Percentiles rank a stretch among this genome's conserved stretches.
phyloP scores from a whole-genome alignment of 2,888 invertebrate species.

The Rhamnusium bicolor region DNA sequence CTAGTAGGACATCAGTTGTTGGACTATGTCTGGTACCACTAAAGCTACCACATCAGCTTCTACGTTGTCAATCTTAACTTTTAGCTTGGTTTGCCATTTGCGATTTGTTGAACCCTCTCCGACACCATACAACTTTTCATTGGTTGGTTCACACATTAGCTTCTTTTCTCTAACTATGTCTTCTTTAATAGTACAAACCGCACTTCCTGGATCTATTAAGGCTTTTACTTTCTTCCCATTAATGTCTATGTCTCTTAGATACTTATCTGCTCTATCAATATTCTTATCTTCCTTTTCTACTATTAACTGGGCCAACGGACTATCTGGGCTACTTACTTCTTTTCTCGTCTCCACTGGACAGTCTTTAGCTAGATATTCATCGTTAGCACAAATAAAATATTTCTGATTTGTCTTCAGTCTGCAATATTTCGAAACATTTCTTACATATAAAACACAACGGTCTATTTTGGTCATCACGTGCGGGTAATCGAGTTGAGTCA shows the following conservation, averaged over 20 bases:
- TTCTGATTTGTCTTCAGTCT: too few relatives aligned
- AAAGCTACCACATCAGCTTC: not conserved
- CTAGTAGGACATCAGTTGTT: constrained; percentile 1
- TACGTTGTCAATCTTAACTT: not conserved
- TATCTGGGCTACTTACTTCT: not conserved
- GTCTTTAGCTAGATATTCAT: too few relatives aligned
- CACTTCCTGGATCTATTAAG: constrained; percentile 11
- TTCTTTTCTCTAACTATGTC: not conserved
- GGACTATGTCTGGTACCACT: not conserved
- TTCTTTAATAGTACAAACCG: constrained; percentile 9
- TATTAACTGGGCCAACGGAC: not conserved
- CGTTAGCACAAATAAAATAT: too few relatives aligned
- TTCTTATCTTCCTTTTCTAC: not conserved
- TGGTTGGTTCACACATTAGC: not conserved
- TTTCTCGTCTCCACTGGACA: too few relatives aligned
- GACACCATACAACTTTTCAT: not conserved
- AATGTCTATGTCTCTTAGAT: too few relatives aligned
- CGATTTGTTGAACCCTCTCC: not conserved
- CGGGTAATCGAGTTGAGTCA: not conserved
- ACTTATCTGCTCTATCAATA: too few relatives aligned
- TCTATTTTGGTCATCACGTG: not conserved
- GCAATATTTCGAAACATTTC: too few relatives aligned
- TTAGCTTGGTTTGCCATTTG: not conserved
- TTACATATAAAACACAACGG: not conserved
- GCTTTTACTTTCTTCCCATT: not conserved